Percentiles rank a stretch among this genome's conserved stretches.
phyloP scores from a whole-genome alignment of 2,888 invertebrate species.

The Phytoseiulus persimilis region DNA sequence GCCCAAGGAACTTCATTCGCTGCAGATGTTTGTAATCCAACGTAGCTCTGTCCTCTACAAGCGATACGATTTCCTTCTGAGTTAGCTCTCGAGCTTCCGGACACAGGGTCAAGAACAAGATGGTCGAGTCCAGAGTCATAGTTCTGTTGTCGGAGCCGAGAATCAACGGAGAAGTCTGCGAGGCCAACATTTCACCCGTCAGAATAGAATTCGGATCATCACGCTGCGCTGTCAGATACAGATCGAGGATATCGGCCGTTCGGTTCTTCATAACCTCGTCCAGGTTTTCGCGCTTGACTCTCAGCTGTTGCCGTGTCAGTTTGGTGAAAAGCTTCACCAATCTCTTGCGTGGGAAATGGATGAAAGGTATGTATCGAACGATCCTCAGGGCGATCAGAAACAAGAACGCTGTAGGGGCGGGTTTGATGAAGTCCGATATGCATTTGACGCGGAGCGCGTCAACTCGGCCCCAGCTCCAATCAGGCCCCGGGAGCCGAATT shows the following conservation, averaged over 20 bases:
- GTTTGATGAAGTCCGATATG: background rate
- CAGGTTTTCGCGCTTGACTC: background rate
- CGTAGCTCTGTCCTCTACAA: too few species aligned
- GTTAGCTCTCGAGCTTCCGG: too few species aligned
- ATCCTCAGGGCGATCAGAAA: background rate
- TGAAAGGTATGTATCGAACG: background rate
- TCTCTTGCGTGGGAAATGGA: background rate
- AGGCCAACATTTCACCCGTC: constrained; percentile 49
- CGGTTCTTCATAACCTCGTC: background rate
- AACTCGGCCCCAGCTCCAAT: too few species aligned
- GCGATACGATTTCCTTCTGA: too few species aligned
- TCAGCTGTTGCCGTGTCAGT: background rate
- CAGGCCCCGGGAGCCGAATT: too few species aligned
- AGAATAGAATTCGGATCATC: constrained; percentile 41
- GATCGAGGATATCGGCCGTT: background rate
- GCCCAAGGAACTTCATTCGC: too few species aligned
- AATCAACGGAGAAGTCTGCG: constrained; percentile 53
- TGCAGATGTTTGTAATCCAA: too few species aligned
- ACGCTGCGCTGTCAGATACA: background rate
- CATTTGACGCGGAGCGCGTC: too few species aligned
- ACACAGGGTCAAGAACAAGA: constrained; percentile 51
- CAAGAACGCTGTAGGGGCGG: background rate
- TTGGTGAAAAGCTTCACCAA: background rate
- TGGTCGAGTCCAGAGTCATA: constrained; percentile 52
- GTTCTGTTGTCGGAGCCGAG: constrained; percentile 55